phyloP scores from a whole-genome alignment of 2,797 vertebrate genomes.

The Micromesistius poutassou region DNA sequence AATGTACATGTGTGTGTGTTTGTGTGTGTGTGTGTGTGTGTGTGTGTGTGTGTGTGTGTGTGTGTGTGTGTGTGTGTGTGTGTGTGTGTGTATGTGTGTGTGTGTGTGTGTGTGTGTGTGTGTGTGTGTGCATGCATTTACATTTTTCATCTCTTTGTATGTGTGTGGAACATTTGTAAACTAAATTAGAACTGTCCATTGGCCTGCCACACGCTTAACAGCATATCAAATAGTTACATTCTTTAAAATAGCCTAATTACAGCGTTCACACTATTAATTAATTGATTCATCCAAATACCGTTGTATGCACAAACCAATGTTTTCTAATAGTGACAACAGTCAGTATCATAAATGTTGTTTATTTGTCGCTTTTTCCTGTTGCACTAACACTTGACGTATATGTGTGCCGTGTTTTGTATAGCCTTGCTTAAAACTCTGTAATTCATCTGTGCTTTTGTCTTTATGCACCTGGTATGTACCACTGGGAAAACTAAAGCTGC shows the following conservation, averaged over 20 bases:
- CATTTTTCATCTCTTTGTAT: background rate
- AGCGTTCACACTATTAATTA: background rate
- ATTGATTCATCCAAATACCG: background rate
- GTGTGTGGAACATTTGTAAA: background rate
- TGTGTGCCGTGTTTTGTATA: background rate
- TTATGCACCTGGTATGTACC: background rate
- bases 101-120: too few relatives aligned
- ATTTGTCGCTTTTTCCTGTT: background rate
- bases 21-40: too few relatives aligned
- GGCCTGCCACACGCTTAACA: too few relatives aligned
- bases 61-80: too few relatives aligned
- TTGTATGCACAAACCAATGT: background rate
- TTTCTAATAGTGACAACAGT: background rate
- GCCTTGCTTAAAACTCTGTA: background rate
- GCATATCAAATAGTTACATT: too few relatives aligned
- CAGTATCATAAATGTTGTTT: too few relatives aligned
- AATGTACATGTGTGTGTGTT: background rate
- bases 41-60: background rate
- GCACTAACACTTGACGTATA: background rate
- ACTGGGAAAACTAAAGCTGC: slow-evolving; percentile 11
- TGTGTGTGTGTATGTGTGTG: too few relatives aligned
- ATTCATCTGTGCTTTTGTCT: background rate
- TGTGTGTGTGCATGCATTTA: background rate
- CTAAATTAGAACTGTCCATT: background rate
- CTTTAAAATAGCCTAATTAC: background rate